phyloP scores from a whole-genome alignment of 2,113 vertebrate genomes.

The Struthio camelus region DNA sequence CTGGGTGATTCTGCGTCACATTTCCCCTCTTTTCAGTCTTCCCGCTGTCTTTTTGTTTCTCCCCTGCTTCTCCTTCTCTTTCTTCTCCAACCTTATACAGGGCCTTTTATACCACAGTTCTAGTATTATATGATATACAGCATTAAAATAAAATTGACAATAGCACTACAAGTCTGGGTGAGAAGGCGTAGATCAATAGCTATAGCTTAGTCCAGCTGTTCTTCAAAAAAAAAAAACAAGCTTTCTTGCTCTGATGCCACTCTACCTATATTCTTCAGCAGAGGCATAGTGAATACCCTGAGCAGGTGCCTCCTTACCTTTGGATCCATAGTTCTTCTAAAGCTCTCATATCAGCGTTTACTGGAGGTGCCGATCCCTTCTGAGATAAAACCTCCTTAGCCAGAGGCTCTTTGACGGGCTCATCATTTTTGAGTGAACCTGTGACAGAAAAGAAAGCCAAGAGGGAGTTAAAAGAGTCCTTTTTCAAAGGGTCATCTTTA shows the following conservation, averaged over 20 bases:
- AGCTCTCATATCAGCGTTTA: background rate
- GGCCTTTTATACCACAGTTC: background rate
- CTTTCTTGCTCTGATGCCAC: background rate
- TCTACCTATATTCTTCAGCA: background rate
- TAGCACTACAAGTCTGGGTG: background rate
- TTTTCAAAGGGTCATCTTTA: background rate
- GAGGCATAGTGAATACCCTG: fast-evolving
- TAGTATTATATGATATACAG: background rate
- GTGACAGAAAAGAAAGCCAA: constrained; percentile 12
- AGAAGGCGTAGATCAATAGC: background rate
- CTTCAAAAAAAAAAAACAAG: background rate
- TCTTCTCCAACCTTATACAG: background rate
- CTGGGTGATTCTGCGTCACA: background rate
- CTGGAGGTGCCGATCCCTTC: background rate
- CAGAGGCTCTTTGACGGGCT: constrained; percentile 25
- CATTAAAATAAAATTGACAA: background rate
- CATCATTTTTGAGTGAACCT: constrained; percentile 58
- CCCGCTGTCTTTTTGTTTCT: background rate
- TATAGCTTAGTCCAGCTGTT: background rate
- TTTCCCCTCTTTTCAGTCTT: background rate
- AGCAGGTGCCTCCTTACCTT: background rate
- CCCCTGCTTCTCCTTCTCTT: background rate
- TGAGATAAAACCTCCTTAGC: background rate
- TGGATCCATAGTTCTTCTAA: constrained; percentile 32
- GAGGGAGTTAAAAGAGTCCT: background rate